Conservation (phyloP, 2,113 vertebrate genomes). For the Cavia aperea region DNA sequence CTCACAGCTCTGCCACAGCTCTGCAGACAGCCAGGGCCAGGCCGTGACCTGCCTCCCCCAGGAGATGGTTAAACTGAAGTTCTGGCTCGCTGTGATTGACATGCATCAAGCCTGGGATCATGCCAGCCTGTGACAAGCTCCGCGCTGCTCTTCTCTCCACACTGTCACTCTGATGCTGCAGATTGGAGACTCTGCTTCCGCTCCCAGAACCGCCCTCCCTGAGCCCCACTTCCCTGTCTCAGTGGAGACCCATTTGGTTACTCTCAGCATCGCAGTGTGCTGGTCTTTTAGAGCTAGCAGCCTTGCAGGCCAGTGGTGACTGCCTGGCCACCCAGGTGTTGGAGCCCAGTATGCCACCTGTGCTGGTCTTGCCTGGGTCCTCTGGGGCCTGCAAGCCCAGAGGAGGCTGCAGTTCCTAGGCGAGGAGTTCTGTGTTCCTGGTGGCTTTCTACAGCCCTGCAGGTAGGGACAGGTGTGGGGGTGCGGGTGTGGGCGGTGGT, state of each 20-base stretch:
- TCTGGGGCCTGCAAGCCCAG: constrained; percentile 67
- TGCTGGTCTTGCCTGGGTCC: constrained; percentile 33
- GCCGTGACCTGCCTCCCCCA: constrained; percentile 38
- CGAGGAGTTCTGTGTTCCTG: constrained; percentile 70
- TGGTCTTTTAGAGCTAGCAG: constrained; percentile 28
- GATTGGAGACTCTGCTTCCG: constrained; percentile 42
- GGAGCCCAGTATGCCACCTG: constrained; percentile 52
- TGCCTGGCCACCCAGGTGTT: constrained; percentile 68
- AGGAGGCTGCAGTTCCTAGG: constrained; percentile 78
- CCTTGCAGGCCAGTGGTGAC: constrained; percentile 49
- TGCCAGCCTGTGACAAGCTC: constrained; percentile 30
- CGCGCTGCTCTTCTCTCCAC: constrained; percentile 38
- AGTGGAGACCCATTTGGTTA: constrained; percentile 65
- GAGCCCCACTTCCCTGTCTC: constrained; percentile 41
- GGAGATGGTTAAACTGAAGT: constrained; percentile 52
- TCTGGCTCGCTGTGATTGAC: constrained; percentile 61
- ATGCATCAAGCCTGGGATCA: constrained; percentile 49
- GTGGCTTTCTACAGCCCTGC: constrained; percentile 70
- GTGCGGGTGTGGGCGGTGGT: constrained; percentile 76
- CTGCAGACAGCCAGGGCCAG: constrained; percentile 73
- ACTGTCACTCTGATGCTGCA: constrained; percentile 48
- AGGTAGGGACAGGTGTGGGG: constrained; percentile 80
- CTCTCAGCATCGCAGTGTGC: constrained; percentile 60
- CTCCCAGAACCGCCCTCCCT: constrained; percentile 5
- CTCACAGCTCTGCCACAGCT: constrained; percentile 78